These are phyloP conservation scores for Phaethon lepturus DNA, from an alignment of 2,113 vertebrate species.

Conservation along the genomic window DNA sequence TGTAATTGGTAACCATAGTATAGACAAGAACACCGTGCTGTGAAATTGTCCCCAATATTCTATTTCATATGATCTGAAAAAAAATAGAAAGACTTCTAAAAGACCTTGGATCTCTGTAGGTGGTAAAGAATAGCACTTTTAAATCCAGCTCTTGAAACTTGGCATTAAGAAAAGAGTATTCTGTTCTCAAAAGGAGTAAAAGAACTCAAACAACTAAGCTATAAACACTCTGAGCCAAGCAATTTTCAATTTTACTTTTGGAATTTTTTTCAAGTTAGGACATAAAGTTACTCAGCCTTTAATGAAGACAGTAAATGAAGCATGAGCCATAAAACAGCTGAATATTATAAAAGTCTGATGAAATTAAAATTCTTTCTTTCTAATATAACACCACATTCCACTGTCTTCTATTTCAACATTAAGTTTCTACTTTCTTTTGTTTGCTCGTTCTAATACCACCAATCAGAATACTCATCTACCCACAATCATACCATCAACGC, in stretches of 20 bases:
- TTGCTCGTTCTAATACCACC: neutral
- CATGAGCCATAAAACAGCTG: neutral
- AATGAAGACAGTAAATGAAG: slow-evolving; percentile 20
- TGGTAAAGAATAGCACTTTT: neutral
- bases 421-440: neutral
- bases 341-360: neutral
- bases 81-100: neutral
- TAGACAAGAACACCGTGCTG: neutral
- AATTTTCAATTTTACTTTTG: neutral
- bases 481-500: too few relatives aligned
- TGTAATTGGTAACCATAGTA: neutral
- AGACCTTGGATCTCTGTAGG: neutral
- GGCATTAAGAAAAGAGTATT: neutral
- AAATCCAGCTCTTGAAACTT: neutral
- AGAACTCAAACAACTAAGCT: neutral
- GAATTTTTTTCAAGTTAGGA: neutral
- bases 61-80: neutral
- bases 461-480: neutral
- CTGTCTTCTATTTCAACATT: neutral
- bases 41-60: neutral
- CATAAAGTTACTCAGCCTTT: neutral
- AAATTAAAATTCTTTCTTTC: neutral
- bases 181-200: neutral
- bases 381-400: neutral
- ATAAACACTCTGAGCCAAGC: neutral